Evolutionary conservation across 2,113 vertebrate genomes (phyloP).

Genomic region (Phaethornis superciliosus): DNA sequence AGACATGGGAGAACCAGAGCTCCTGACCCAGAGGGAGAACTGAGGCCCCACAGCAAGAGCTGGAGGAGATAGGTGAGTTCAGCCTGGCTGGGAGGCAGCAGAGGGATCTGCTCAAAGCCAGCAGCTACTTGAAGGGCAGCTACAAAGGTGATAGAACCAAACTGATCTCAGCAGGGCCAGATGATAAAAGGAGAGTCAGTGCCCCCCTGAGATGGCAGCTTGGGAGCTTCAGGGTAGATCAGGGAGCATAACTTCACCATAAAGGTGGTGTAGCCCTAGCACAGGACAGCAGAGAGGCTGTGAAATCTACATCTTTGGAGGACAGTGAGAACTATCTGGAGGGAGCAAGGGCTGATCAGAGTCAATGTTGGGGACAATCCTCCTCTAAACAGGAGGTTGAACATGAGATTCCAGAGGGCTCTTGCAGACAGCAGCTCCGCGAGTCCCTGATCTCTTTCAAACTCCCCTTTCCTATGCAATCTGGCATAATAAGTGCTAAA

Average conservation of each 20-base stretch:
- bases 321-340: background rate
- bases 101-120: background rate
- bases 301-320: background rate
- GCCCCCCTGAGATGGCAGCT: background rate
- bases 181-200: background rate
- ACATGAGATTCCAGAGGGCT: background rate
- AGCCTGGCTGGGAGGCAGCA: background rate
- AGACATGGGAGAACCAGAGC: background rate
- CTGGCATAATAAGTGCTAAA: background rate
- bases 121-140: background rate
- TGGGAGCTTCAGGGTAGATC: background rate
- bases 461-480: background rate
- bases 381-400: background rate
- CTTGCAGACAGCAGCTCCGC: background rate
- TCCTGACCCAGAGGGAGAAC: background rate
- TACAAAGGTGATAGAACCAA: background rate
- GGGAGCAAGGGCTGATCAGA: background rate
- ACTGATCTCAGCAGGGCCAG: background rate
- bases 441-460: background rate
- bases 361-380: background rate
- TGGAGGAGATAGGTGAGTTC: background rate
- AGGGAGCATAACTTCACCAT: background rate
- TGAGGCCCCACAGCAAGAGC: background rate
- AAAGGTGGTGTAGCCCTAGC: background rate
- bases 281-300: background rate